Base-by-base conservation (phyloP, 2,888 invertebrate genomes). In the Drosophila subquinaria region DNA sequence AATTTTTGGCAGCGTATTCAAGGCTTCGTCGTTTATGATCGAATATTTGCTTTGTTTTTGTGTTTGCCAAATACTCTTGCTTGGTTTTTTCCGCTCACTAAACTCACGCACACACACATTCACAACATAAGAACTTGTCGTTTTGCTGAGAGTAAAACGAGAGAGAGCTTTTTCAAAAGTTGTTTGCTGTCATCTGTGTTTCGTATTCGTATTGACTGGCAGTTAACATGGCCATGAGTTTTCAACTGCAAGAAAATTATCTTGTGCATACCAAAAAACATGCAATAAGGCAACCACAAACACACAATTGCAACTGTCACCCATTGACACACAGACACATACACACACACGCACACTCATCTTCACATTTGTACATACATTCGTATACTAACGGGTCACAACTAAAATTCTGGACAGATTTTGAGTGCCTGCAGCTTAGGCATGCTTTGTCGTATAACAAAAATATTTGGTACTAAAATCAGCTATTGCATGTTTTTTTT, bases 181-280 rank as follows among this genome's bases (percentile, higher is more conserved):
- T 57, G 36, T 59, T 62, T 62, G 66, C 59, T 52, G 43, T 56
- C 65, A 73, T 59, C 35, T 17, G 17, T 89, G 82, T 83, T 88
- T 76, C 81, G 81, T 69, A 81, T 77, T 82, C 86, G 90, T 85
- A 90, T 84, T 84, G 84, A 90, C 86, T 84, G 84, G 81, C 89
- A 84, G 89, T 89, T 88, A 88, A 88, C 90, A 84, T 82, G 89
- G 83, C 69, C 87, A 65, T 60, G 79, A 73, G 74, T 71, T 77
- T 66, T 69, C 81, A 78, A 78, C 69, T 78, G 78, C 63, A 67
- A 20, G 65, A 66, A 70, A 88, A 89, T 80, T 72, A 83, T 85
- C 72, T 81, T 72, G 48, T 84, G 89, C 89, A 90, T 84, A 88
- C 83, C 69, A 77, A 87, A 82, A 76, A 81, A 47, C 17, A 1